phyloP scores from a whole-genome alignment of 2,888 invertebrate genomes.

The Amiota minor region DNA sequence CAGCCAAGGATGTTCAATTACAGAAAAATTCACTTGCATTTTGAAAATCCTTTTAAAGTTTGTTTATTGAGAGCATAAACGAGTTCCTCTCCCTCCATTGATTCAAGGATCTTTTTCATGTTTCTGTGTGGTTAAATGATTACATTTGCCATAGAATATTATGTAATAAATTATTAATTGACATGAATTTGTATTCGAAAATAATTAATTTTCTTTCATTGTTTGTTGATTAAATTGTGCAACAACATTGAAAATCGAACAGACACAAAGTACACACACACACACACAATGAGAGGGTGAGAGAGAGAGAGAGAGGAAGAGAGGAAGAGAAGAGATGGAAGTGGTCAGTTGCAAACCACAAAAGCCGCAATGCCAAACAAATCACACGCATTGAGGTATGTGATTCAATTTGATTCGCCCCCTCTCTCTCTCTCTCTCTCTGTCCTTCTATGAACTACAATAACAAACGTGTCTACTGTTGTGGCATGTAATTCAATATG shows the following conservation, averaged over 20 bases:
- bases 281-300: background rate
- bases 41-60: too few relatives aligned
- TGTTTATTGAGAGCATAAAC: too few relatives aligned
- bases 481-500: background rate
- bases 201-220: conserved; percentile 16
- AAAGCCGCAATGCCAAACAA: conserved; percentile 26
- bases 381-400: background rate
- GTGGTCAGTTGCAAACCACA: conserved; percentile 17
- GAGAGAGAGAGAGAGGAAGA: too few relatives aligned
- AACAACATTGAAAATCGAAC: too few relatives aligned
- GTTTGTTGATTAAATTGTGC: background rate
- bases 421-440: conserved; percentile 30
- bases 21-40: too few relatives aligned
- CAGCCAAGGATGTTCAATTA: too few relatives aligned
- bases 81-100: too few relatives aligned
- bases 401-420: background rate
- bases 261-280: background rate
- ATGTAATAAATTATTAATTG: conserved; percentile 12
- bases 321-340: too few relatives aligned
- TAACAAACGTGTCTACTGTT: conserved; percentile 47
- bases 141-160: background rate
- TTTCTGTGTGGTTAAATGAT: too few relatives aligned
- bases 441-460: conserved; percentile 36
- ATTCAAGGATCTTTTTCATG: too few relatives aligned
- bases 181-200: conserved; percentile 19